phyloP scores from a whole-genome alignment of 92 coral and sea anemone species.

The Phymanthus crucifer region DNA sequence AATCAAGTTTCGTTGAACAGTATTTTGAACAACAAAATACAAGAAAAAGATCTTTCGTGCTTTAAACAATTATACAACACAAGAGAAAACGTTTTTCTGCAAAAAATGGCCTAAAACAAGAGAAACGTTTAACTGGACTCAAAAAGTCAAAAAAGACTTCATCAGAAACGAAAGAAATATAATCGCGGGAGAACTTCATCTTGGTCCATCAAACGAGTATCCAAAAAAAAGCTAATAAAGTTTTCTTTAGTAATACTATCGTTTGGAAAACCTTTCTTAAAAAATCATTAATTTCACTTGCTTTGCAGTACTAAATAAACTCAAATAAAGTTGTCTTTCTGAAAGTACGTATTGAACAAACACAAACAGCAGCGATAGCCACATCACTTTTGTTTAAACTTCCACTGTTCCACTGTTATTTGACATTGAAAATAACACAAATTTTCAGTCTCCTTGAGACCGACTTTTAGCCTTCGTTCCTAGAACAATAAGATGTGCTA shows the following conservation, averaged over 20 bases:
- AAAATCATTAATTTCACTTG: background rate
- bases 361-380: conserved; percentile 17
- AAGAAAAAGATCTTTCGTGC: no score
- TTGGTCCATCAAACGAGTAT: background rate
- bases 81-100: no score
- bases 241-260: background rate
- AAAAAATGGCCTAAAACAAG: background rate
- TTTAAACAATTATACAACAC: no score
- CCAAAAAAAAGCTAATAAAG: background rate
- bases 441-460: background rate
- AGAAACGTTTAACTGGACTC: background rate
- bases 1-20: no score
- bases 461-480: background rate
- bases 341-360: conserved; percentile 24
- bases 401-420: background rate
- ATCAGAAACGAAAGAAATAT: background rate
- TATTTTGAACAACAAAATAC: no score
- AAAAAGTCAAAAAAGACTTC: background rate
- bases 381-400: conserved; percentile 22
- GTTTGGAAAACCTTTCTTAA: background rate
- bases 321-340: background rate
- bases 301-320: background rate
- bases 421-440: background rate
- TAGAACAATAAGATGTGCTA: background rate
- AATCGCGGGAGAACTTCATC: background rate